Base-by-base conservation (phyloP, 1,140 invertebrate genomes). In the Panagrolaimus sp. region DNA sequence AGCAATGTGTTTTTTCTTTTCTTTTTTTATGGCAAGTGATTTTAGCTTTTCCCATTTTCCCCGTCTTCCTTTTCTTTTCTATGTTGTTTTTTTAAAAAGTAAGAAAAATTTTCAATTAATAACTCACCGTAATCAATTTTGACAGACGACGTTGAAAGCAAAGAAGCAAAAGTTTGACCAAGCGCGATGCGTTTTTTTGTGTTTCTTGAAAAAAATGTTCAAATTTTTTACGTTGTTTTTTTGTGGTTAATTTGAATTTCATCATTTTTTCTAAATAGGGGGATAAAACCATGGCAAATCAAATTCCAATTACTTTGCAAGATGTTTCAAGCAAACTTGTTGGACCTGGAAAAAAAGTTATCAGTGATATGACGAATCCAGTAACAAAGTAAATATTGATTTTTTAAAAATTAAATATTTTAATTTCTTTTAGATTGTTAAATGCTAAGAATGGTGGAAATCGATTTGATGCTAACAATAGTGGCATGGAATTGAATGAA, bases 241-340 rank as follows among this genome's bases (percentile, higher is more conserved):
- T 21, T 38, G 63, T n/a, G 15, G 43, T 46, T 17, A 21, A 26
- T 67, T 45, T 24, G 26, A 64, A 5, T 28, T 63, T 24, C 3
- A 26, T 32, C 21, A 21, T 15, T 24, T 28, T 63, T 63, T 26
- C 15, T 63, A 15, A n/a, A 24, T 3, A 63, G 17, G 48, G n/a
- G n/a, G 8, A 52, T 3, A 6, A 17, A 8, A 52, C 38, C 12
- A 74, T 74, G 73, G 73, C 73, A n/a, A 52, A 65, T 47, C 73
- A 74, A 62, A 71, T 74, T 28, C 73, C 73, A 26, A n/a, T 67
- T 8, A 74, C 69, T 3, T 38, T 72, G n/a, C 43, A 46, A 17
- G 70, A 46, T 45, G 71, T 76, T 76, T 73, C 55, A 24, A 44
- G n/a, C 10, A 28, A 21, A 15, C 24, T 65, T 65, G 63, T 44